A percentile compares a stretch with the other conserved stretches of the same genome.
Evolutionary conservation across 2,797 vertebrate species (phyloP).

Genomic region (Gastrophryne carolinensis): DNA sequence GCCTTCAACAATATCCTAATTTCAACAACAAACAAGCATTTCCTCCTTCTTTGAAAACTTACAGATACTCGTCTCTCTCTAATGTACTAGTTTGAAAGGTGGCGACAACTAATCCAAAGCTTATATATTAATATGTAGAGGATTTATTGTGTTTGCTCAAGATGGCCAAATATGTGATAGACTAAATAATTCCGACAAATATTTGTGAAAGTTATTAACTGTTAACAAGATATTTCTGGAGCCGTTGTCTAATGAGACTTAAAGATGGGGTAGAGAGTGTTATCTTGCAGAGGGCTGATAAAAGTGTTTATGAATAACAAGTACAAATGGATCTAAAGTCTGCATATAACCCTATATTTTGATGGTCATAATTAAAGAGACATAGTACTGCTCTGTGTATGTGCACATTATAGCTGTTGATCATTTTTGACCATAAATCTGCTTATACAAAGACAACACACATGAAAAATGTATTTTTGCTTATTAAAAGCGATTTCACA

Average conservation of each 20-base stretch:
- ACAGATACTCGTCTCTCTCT: slow-evolving; percentile 65
- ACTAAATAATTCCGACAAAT: slow-evolving; percentile 72
- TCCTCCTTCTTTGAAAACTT: slow-evolving; percentile 58
- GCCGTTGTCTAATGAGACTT: slow-evolving; percentile 24
- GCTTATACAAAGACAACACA: too few species aligned
- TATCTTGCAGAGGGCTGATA: neutral
- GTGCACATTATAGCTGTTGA: too few species aligned
- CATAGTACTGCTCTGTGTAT: too few species aligned
- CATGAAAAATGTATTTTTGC: too few species aligned
- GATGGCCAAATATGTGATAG: slow-evolving; percentile 77
- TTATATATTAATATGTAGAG: slow-evolving; percentile 73
- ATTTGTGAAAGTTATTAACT: slow-evolving; percentile 75
- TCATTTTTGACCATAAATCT: too few species aligned
- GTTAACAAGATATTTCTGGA: slow-evolving; percentile 63
- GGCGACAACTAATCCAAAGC: slow-evolving; percentile 72
- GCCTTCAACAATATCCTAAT: slow-evolving; percentile 47
- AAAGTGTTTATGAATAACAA: neutral
- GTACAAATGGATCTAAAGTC: too few species aligned
- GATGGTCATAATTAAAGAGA: too few species aligned
- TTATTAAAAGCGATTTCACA: too few species aligned
- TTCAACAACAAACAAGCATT: slow-evolving; percentile 47
- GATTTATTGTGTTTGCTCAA: slow-evolving; percentile 73
- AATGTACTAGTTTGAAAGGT: slow-evolving; percentile 69
- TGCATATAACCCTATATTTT: too few species aligned
- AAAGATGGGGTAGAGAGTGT: slow-evolving; percentile 8